phyloP scores from a whole-genome alignment of 2,888 invertebrate genomes.

The Nymphalis urticae region DNA sequence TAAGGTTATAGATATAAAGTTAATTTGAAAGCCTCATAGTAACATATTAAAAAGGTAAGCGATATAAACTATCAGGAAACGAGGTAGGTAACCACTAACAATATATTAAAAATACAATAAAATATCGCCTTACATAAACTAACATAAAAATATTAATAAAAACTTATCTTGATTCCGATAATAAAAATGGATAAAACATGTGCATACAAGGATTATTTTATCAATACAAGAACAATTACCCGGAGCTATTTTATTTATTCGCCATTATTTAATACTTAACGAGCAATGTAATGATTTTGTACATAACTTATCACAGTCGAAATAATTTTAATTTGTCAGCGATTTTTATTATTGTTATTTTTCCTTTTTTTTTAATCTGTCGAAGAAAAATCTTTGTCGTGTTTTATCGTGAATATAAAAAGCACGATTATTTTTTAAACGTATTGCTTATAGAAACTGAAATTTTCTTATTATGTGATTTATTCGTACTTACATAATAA shows the following conservation, averaged over 20 bases:
- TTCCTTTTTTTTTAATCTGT: no score
- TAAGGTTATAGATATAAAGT: no score
- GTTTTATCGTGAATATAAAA: no score
- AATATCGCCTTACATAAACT: not conserved
- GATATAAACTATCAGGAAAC: not conserved
- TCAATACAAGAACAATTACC: conserved; percentile 10
- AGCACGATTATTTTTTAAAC: no score
- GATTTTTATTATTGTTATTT: no score
- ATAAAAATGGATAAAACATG: not conserved
- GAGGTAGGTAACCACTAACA: not conserved
- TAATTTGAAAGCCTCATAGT: no score
- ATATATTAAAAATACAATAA: not conserved
- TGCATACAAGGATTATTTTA: conserved; percentile 1
- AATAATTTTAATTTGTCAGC: not conserved
- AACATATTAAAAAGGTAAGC: no score
- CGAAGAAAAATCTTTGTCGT: no score
- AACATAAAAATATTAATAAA: not conserved
- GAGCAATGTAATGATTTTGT: not conserved
- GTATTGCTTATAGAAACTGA: no score
- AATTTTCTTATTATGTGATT: no score
- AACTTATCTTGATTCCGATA: conserved; percentile 10
- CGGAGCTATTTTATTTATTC: conserved; percentile 3
- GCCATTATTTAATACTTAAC: not conserved
- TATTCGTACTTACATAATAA: no score
- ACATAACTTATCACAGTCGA: not conserved